phyloP scores from a whole-genome alignment of 2,113 vertebrate genomes.

The Sphaerodactylus townsendi region DNA sequence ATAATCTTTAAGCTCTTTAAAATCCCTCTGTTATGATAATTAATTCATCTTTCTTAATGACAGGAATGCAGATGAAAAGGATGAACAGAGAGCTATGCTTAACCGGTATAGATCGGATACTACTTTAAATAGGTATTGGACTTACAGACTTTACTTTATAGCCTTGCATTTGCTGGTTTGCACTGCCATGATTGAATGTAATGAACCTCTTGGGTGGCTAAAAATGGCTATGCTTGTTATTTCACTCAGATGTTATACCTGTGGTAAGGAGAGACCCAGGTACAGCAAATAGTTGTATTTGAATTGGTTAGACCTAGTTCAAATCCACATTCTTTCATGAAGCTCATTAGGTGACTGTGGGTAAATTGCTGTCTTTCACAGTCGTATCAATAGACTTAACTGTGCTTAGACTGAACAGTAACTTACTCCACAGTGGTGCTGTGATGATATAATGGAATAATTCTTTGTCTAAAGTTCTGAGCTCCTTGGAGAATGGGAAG shows the following conservation, averaged over 20 bases:
- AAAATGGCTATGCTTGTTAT: neutral
- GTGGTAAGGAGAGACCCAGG: neutral
- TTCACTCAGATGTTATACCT: neutral
- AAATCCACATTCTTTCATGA: neutral
- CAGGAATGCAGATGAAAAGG: slow-evolving; percentile 57
- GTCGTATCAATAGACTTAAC: no score
- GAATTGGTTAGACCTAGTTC: neutral
- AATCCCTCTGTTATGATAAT: neutral
- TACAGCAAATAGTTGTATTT: neutral
- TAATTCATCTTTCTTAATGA: slow-evolving; percentile 40
- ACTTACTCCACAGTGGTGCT: neutral
- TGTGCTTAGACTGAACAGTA: no score
- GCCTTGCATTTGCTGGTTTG: neutral
- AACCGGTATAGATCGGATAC: slow-evolving; percentile 76
- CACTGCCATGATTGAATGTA: neutral
- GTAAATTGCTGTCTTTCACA: no score
- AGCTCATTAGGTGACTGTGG: neutral
- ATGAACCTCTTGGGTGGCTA: neutral
- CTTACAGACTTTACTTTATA: neutral
- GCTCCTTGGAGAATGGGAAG: neutral
- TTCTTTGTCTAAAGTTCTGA: neutral
- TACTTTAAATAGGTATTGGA: slow-evolving; percentile 74
- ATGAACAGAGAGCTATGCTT: slow-evolving; percentile 67
- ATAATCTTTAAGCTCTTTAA: neutral
- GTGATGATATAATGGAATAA: neutral